A percentile compares a stretch with the other conserved stretches of the same genome.
Evolutionary conservation across 2,888 invertebrate genomes (phyloP).

Genomic region (Lathronympha strigana): DNA sequence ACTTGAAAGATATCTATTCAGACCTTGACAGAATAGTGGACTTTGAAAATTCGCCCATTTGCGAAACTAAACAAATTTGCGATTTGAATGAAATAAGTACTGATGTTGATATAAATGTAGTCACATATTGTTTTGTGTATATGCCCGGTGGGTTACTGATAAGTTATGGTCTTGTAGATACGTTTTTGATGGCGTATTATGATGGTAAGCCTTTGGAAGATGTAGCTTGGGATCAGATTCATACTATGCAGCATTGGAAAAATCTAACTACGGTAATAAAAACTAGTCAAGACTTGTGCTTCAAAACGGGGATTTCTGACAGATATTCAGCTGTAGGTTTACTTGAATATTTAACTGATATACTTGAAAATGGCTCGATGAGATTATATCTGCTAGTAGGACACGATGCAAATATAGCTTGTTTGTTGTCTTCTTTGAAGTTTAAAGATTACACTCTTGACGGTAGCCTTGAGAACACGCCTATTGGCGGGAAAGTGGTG

Average conservation of each 20-base stretch:
- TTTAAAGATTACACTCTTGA: slow-evolving; percentile 58
- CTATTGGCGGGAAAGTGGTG: slow-evolving; percentile 70
- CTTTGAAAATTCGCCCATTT: slow-evolving; percentile 58
- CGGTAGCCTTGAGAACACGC: slow-evolving; percentile 64
- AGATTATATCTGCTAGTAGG: slow-evolving; percentile 64
- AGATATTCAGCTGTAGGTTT: slow-evolving; percentile 60
- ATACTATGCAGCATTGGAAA: slow-evolving; percentile 57
- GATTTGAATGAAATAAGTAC: slow-evolving; percentile 55
- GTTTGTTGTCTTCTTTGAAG: slow-evolving; percentile 58
- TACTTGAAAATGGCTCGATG: slow-evolving; percentile 48
- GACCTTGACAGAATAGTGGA: slow-evolving; percentile 61
- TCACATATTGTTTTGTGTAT: slow-evolving; percentile 60
- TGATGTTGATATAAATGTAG: slow-evolving; percentile 51
- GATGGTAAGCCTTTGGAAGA: slow-evolving; percentile 61
- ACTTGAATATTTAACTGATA: slow-evolving; percentile 57
- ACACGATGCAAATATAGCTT: slow-evolving; percentile 69
- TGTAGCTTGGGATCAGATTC: slow-evolving; percentile 69
- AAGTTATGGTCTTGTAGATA: slow-evolving; percentile 60
- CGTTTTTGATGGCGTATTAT: slow-evolving; percentile 71
- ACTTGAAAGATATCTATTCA: slow-evolving; percentile 54
- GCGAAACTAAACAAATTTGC: slow-evolving; percentile 57
- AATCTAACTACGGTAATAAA: slow-evolving; percentile 55
- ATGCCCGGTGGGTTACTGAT: slow-evolving; percentile 61
- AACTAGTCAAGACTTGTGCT: slow-evolving; percentile 63
- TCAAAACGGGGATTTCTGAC: slow-evolving; percentile 56